Base-by-base conservation (phyloP, 2,797 vertebrate genomes). In the Microctenopoma steveboyesi region DNA sequence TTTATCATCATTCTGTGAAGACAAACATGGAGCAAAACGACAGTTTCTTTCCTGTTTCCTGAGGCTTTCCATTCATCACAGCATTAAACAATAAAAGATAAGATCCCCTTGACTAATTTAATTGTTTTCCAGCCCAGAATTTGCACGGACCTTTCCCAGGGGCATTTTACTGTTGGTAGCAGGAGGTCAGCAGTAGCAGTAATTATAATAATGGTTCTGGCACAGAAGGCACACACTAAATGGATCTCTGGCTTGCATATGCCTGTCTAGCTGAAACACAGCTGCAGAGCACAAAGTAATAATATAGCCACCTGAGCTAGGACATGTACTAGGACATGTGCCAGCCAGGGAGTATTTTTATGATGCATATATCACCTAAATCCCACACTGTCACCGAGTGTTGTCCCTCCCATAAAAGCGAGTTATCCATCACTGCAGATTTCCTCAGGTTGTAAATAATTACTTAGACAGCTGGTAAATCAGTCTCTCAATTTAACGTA, bases 231-330 rank as follows among this genome's bases (percentile, higher is more conserved):
- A 71, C 52, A 62, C 77, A 76, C 48, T 84, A 70, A 92, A 88
- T 81, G 72, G 86, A 86, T 87, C 81, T 92, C 91, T 93, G 89
- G 85, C 74, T 89, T 87, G 72, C 87, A 74, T 89, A 83, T 64
- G 65, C 47, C 57, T 72, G 76, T 71, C 68, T 76, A 74, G 56
- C 53, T 54, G 37, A 85, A 73, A 77, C 77, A 62, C 81, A 79
- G 79, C 85, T 86, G 85, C 82, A 88, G 72, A 80, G 76, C 71
- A 64, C 79, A 67, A 9, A 28, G 50, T 85, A 79, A 88, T 85
- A 88, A 87, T 78, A 80, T 14, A 85, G 58, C 74, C 81, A 47
- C 61, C 75, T 71, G 66, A 85, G 81, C 72, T 22, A 22, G 66
- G 72, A 27, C 72, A 62, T 69, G 54, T 69, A 35, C 33, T 9